Percentiles rank a stretch among this genome's conserved stretches.
Conservation (phyloP, 2,797 vertebrate species). For the Chelidonichthys spinosus region DNA sequence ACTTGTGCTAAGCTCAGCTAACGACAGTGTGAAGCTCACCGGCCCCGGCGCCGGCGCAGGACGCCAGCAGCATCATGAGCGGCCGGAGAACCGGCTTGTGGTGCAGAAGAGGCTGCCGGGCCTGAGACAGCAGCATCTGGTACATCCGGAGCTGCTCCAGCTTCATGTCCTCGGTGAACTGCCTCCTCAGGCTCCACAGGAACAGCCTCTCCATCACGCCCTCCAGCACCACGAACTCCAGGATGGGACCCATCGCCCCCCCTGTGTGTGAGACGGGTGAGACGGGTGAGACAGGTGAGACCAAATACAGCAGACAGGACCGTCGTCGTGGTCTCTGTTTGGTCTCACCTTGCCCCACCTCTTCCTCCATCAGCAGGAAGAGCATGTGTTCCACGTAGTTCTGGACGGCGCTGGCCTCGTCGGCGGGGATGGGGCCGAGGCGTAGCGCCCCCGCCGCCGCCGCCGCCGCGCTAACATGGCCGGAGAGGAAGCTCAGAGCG, state of each 20-base stretch:
- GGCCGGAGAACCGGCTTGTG: constrained; percentile 94
- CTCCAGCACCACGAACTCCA: constrained; percentile 96
- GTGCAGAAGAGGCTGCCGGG: constrained; percentile 93
- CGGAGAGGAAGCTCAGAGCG: constrained; percentile 78
- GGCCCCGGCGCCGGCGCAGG: constrained; percentile 84
- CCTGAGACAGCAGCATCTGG: constrained; percentile 91
- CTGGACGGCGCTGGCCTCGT: constrained; percentile 96
- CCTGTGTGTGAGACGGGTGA: constrained; percentile 60
- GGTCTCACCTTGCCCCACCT: constrained; percentile 76
- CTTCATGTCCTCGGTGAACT: constrained; percentile 96
- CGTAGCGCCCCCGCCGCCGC: constrained; percentile 18
- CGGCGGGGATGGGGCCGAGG: constrained; percentile 83
- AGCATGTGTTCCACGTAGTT: constrained; percentile 99
- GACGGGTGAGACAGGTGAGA: neutral
- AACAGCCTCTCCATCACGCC: constrained; percentile 97
- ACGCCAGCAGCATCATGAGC: constrained; percentile 94
- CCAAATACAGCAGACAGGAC: fast-evolving
- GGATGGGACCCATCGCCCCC: constrained; percentile 93
- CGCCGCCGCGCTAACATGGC: neutral
- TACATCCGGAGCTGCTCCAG: constrained; percentile 96
- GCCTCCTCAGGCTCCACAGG: constrained; percentile 93
- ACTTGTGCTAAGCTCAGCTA: constrained; percentile 2
- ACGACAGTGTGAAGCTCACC: constrained; percentile 42
- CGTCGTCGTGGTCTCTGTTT: fast-evolving
- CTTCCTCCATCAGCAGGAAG: constrained; percentile 95